These are phyloP conservation scores for Hemiprocne comata DNA, from an alignment of 2,113 vertebrate genomes.

Conservation along the genomic window DNA sequence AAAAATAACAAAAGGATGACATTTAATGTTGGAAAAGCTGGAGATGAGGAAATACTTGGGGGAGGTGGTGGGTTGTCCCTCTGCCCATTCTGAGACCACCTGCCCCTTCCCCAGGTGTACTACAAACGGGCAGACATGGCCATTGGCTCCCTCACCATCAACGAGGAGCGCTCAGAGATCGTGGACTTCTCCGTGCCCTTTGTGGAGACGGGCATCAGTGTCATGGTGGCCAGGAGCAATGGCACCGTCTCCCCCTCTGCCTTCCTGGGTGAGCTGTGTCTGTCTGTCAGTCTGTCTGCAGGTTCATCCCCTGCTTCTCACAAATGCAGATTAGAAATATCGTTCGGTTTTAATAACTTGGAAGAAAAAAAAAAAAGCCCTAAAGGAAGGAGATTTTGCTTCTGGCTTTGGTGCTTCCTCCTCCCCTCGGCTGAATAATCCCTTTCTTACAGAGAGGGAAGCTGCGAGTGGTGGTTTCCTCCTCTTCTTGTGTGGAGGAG, in stretches of 20 bases:
- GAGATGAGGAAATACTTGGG: background rate
- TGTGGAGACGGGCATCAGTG: slow-evolving; percentile 97
- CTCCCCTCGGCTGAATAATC: slow-evolving; percentile 10
- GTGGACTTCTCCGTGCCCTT: slow-evolving; percentile 98
- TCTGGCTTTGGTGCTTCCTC: background rate
- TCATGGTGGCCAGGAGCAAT: slow-evolving; percentile 96
- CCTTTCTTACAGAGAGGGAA: background rate
- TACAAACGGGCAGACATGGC: slow-evolving; percentile 97
- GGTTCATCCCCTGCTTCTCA: background rate
- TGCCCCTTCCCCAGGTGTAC: slow-evolving; percentile 82
- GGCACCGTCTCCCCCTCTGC: slow-evolving; percentile 96
- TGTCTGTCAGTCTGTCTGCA: background rate
- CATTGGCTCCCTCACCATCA: slow-evolving; percentile 98
- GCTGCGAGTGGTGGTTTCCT: background rate
- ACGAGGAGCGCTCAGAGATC: slow-evolving; percentile 95
- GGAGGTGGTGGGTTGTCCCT: background rate
- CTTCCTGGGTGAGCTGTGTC: slow-evolving; percentile 85
- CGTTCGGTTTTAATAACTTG: background rate
- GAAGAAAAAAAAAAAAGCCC: background rate
- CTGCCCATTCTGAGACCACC: background rate
- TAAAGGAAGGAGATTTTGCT: background rate
- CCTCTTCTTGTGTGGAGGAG: background rate
- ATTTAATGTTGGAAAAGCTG: background rate
- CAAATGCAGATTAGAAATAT: background rate
- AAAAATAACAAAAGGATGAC: background rate